phyloP scores from a whole-genome alignment of 2,888 invertebrate genomes.

The Acronicta leporina region DNA sequence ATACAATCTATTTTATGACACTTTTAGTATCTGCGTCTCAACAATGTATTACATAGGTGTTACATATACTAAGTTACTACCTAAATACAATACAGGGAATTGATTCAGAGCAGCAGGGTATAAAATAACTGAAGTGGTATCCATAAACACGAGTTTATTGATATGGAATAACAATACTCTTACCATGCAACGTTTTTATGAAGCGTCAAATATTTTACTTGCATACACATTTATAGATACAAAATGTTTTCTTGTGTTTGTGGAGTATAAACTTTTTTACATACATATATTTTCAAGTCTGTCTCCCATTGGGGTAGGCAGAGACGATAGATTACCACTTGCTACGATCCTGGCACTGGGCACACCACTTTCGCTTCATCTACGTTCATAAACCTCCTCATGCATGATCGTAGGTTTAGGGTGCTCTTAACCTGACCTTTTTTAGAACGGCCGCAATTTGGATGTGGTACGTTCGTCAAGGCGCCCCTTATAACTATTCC shows the following conservation, averaged over 20 bases:
- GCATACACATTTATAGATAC: constrained; percentile 4
- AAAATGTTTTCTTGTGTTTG: background rate
- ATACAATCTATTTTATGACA: background rate
- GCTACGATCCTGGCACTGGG: too few relatives aligned
- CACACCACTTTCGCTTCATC: too few relatives aligned
- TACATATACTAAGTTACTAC: background rate
- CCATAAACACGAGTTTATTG: constrained; percentile 27
- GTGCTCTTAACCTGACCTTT: too few relatives aligned
- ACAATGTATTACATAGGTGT: background rate
- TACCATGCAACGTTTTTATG: constrained; percentile 31
- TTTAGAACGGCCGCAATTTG: too few relatives aligned
- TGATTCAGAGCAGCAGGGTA: constrained; percentile 10
- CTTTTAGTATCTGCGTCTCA: background rate
- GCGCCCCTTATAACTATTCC: too few relatives aligned
- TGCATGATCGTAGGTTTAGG: too few relatives aligned
- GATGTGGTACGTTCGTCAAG: too few relatives aligned
- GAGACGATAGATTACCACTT: too few relatives aligned
- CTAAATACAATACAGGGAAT: background rate
- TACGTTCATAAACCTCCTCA: too few relatives aligned
- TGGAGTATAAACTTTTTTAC: background rate
- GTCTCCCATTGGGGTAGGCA: too few relatives aligned
- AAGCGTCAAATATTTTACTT: constrained; percentile 39
- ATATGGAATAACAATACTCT: constrained; percentile 15
- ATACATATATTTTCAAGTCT: too few relatives aligned
- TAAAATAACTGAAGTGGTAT: constrained; percentile 24